Evolutionary conservation across 2,888 invertebrate genomes (phyloP).

Genomic region (Tipula confusa): DNA sequence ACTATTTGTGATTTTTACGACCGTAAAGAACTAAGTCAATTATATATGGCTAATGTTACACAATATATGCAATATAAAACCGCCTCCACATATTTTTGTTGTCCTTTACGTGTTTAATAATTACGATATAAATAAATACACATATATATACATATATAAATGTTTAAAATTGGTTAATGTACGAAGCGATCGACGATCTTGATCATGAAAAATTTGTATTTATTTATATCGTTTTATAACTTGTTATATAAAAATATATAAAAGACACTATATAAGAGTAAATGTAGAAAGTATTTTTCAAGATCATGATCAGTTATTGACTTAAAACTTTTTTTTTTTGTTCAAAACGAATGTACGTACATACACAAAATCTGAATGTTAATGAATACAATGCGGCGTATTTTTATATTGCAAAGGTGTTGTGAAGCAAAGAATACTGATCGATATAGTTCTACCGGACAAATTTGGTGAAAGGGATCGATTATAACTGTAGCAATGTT

Average conservation of each 20-base stretch:
- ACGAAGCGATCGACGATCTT: background rate
- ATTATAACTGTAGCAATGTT: too few species aligned
- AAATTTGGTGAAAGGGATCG: background rate
- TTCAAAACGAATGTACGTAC: background rate
- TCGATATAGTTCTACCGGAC: background rate
- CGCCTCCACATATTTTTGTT: background rate
- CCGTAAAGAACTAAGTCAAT: constrained; percentile 20
- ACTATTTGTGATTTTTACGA: background rate
- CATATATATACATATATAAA: background rate
- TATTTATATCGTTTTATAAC: constrained; percentile 16
- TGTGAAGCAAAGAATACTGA: background rate
- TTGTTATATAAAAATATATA: background rate
- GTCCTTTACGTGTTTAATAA: background rate
- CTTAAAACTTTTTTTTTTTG: background rate
- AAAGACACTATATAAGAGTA: background rate
- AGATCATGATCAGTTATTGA: constrained; percentile 12
- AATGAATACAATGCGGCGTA: too few species aligned
- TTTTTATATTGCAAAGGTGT: background rate
- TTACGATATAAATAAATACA: too few species aligned
- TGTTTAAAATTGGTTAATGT: background rate
- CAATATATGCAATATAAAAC: background rate
- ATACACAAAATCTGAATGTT: background rate
- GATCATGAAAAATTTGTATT: background rate
- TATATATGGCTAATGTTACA: background rate
- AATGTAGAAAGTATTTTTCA: constrained; percentile 12